Conservation (phyloP, 1,140 invertebrate species). For the Ladona fulva region DNA sequence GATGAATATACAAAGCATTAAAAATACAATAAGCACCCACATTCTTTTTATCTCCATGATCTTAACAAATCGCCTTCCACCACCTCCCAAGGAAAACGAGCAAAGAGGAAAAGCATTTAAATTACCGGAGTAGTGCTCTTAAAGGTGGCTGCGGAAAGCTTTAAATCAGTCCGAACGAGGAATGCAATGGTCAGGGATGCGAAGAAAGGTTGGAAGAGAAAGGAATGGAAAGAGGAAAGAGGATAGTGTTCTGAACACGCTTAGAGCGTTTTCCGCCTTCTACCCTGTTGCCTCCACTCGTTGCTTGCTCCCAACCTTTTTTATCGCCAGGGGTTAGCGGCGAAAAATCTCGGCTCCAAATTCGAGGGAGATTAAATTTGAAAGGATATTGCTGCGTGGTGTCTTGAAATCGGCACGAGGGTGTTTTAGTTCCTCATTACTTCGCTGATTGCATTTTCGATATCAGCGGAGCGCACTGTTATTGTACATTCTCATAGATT, state of each 20-base stretch:
- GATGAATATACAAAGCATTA: background rate
- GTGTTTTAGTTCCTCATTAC: no score
- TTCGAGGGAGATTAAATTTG: no score
- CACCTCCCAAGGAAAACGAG: background rate
- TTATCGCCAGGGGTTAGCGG: no score
- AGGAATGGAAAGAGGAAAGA: background rate
- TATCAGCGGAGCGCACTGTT: no score
- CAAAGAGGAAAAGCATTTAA: constrained; percentile 3
- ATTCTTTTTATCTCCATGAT: background rate
- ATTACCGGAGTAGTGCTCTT: background rate
- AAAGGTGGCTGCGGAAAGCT: background rate
- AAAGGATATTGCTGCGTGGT: no score
- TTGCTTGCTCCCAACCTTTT: no score
- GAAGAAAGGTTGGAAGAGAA: background rate
- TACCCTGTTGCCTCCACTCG: no score
- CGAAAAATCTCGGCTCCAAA: no score
- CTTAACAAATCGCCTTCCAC: background rate
- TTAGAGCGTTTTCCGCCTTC: no score
- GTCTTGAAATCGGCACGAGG: no score
- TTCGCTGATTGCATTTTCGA: no score
- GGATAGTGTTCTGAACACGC: background rate
- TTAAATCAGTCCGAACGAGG: background rate
- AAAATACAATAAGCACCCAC: background rate
- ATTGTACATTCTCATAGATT: no score
- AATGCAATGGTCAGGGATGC: background rate